Percentiles rank a stretch among this genome's conserved stretches.
phyloP scores from a whole-genome alignment of 2,797 vertebrate genomes.

The Hoplostethus mediterraneus region DNA sequence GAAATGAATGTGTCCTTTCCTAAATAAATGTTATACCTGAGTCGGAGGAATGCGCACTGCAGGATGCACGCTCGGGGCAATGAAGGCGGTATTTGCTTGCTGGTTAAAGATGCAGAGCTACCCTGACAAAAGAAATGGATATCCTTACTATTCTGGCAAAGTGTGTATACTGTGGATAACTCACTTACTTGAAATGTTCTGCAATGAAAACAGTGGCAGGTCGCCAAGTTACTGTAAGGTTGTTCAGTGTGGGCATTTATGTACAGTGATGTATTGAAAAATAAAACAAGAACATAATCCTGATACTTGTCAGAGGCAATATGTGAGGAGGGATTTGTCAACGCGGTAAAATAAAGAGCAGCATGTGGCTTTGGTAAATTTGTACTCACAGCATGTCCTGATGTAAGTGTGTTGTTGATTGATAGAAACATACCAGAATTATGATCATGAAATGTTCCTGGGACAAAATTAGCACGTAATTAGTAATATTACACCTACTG shows the following conservation, averaged over 20 bases:
- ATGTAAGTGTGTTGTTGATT: constrained; percentile 1
- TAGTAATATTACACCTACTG: background rate
- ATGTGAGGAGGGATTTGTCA: background rate
- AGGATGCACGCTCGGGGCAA: background rate
- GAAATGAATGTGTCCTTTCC: constrained; percentile 28
- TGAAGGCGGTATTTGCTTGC: constrained; percentile 3
- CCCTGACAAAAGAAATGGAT: constrained; percentile 16
- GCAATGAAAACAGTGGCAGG: background rate
- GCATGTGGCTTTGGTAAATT: background rate
- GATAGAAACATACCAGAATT: constrained; percentile 5
- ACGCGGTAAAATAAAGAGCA: background rate
- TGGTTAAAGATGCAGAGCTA: background rate
- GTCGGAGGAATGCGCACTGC: constrained; percentile 15
- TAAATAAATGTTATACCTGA: constrained; percentile 55
- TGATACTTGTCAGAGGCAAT: background rate
- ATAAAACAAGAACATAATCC: background rate
- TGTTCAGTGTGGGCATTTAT: background rate
- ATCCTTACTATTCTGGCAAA: background rate
- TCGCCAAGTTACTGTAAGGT: background rate
- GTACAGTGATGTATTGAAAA: background rate
- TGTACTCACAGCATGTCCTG: background rate
- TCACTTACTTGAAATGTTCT: background rate
- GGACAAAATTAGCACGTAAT: background rate
- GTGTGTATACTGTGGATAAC: background rate
- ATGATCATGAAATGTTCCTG: constrained; percentile 6